These are phyloP conservation scores for Chromobotia macracanthus DNA, from an alignment of 2,797 vertebrate species.

Conservation along the genomic window DNA sequence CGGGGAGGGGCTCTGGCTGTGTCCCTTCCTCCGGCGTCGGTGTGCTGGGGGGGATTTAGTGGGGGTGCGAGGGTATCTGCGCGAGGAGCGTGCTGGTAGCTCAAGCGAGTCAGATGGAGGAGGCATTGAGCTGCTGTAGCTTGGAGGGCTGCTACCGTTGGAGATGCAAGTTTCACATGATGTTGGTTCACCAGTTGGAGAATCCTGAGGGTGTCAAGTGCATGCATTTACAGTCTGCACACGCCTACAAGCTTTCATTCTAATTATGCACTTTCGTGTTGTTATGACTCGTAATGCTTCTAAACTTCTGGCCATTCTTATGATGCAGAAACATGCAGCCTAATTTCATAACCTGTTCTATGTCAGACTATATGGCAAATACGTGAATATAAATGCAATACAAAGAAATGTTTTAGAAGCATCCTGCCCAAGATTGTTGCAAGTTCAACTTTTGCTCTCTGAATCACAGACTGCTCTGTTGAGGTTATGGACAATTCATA, in stretches of 20 bases:
- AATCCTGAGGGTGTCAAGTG: constrained; percentile 65
- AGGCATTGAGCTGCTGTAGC: constrained; percentile 69
- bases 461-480: constrained; percentile 38
- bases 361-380: constrained; percentile 2
- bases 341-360: constrained; percentile 13
- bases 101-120: constrained; percentile 71
- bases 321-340: constrained; percentile 6
- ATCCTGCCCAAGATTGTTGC: neutral
- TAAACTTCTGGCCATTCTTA: constrained; percentile 14
- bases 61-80: constrained; percentile 78
- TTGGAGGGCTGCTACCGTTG: constrained; percentile 74
- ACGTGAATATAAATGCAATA: constrained; percentile 27
- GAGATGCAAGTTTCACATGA: constrained; percentile 76
- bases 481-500: constrained; percentile 45
- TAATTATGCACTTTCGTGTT: constrained; percentile 14
- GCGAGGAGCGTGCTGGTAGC: constrained; percentile 72
- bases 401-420: constrained; percentile 5
- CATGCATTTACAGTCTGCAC: constrained; percentile 35
- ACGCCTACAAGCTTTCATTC: constrained; percentile 30
- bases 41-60: constrained; percentile 72
- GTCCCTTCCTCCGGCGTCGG: constrained; percentile 68
- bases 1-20: constrained; percentile 69
- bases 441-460: constrained; percentile 10
- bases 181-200: constrained; percentile 76
- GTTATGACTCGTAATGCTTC: neutral